These are phyloP conservation scores for Panthera uncia DNA, from an alignment of 2,113 vertebrate genomes.

Conservation along the genomic window DNA sequence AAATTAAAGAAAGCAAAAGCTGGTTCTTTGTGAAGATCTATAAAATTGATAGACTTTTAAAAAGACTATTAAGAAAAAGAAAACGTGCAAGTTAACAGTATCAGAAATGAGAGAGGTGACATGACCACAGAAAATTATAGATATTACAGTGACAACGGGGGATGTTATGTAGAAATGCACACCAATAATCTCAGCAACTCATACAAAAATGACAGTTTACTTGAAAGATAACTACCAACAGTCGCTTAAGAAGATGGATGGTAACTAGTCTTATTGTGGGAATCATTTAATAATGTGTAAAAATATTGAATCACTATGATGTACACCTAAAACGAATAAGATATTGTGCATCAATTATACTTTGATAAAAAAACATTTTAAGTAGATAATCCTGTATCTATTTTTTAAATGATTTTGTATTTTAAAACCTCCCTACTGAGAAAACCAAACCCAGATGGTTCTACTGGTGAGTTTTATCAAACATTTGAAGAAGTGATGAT, in stretches of 20 bases:
- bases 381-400: not conserved
- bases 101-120: not conserved
- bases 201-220: not conserved
- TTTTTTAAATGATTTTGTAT: not conserved
- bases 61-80: not conserved
- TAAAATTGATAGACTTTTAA: not conserved
- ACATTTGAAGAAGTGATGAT: not conserved
- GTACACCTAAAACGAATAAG: not conserved
- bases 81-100: not conserved
- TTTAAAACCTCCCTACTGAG: not conserved
- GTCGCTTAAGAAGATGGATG: not conserved
- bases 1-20: not conserved
- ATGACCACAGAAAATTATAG: not conserved
- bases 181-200: not conserved
- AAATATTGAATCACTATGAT: not conserved
- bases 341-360: not conserved
- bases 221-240: not conserved
- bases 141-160: not conserved
- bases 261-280: not conserved
- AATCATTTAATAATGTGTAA: not conserved
- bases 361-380: not conserved
- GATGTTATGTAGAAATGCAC: not conserved
- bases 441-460: not conserved
- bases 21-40: not conserved
- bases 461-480: not conserved